Evolutionary conservation across 2,113 vertebrate genomes (phyloP).

Genomic region (Desmodus rotundus): DNA sequence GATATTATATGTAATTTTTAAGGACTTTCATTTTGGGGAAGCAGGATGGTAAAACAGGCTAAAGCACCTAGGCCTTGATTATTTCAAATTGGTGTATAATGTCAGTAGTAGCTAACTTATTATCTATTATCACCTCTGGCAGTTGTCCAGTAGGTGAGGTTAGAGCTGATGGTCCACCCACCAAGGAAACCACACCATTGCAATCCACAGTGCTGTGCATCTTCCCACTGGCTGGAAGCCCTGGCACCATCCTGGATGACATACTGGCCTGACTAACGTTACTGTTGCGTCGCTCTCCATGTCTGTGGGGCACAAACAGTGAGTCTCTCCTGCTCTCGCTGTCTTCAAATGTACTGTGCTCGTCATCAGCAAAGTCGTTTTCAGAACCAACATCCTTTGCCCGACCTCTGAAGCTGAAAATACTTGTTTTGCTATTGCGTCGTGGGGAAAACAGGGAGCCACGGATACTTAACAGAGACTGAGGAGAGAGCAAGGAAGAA

Average conservation of each 20-base stretch:
- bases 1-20: background rate
- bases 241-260: conserved; percentile 86
- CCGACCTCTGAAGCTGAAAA: conserved; percentile 93
- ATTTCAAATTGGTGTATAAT: conserved; percentile 79
- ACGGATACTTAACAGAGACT: conserved; percentile 95
- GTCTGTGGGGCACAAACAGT: conserved; percentile 87
- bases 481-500: conserved; percentile 59
- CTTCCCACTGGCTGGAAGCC: conserved; percentile 87
- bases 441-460: conserved; percentile 92
- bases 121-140: conserved; percentile 90
- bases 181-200: conserved; percentile 93
- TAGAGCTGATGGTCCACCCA: conserved; percentile 87
- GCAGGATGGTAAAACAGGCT: background rate
- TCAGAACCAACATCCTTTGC: conserved; percentile 89
- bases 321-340: conserved; percentile 91
- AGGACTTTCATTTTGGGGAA: conserved; percentile 39
- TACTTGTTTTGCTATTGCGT: conserved; percentile 93
- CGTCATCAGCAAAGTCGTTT: conserved; percentile 96
- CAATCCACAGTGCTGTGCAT: conserved; percentile 94
- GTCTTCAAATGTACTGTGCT: conserved; percentile 94
- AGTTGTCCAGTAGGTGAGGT: conserved; percentile 88
- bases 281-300: conserved; percentile 88
- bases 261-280: conserved; percentile 90
- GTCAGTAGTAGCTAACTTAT: conserved; percentile 79
- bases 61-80: conserved; percentile 25